Evolutionary conservation across 2,888 invertebrate species (phyloP), one percentile per base, ranked within the genome.

Genomic region (Phytoseiulus persimilis): DNA sequence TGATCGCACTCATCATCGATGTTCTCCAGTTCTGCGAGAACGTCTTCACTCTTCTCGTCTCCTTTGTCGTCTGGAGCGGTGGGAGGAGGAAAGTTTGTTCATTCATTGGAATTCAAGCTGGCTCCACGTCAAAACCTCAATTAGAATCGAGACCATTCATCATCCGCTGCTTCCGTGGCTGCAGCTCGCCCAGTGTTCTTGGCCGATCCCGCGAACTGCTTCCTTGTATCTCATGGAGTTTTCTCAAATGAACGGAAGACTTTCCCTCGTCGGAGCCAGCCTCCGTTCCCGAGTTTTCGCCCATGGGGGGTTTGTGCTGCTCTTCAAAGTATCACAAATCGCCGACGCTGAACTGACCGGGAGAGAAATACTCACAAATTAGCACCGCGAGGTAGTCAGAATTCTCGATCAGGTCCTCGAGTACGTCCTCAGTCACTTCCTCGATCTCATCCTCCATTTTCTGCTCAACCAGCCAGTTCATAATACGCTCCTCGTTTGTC

Each of bases 1-100:
- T 95, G 94, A 93, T 97, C 96, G 93, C 96, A 96, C 93, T 97
- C 97, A 93, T 97, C 97, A 93, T 97, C 97, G 92, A 97, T 97
- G 93, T 97, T 97, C 93, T 97, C 97, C 92, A 97, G 93, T 94
- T 97, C 97, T 91, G 94, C 95, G 91, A 97, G 94, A 90, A 96
- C 96, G 92, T 95, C 95, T 95, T 96, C 95, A 90, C 96, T 96
- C 92, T 97, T 96, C 91, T 96, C 96, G 92, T 97, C 96, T 91
- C 96, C 96, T 92, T 96, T 95, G 93, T 97, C 96, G 93, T 97
- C 97, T 97, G 93, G n/a, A 83, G 31, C 32, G 84, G 83, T 1
- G 83, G 32, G 2, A 32, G 31, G 28, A 28, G 18, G 11, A 65
- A 65, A 65, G 65, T 65, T 65, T 65, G 65, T 65, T 3, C 65